These are phyloP conservation scores for Aspidiotus rigidus DNA, from an alignment of 2,888 invertebrate species.

Conservation along the genomic window DNA sequence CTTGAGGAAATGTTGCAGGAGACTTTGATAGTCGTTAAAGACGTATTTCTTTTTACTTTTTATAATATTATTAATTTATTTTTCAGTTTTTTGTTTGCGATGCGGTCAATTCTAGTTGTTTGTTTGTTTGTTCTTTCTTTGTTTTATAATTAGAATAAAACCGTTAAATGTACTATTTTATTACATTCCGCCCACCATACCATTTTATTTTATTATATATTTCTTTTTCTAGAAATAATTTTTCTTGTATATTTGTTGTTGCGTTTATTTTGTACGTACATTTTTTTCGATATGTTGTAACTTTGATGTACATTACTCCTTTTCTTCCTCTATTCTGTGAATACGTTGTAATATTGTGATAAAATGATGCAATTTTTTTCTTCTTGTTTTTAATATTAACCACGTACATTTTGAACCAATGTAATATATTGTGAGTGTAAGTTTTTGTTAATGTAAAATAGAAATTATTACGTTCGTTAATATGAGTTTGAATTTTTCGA, in stretches of 20 bases:
- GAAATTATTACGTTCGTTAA: too few species aligned
- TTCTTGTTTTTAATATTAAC: conserved; percentile 28
- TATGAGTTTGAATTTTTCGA: too few species aligned
- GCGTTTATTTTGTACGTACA: conserved; percentile 15
- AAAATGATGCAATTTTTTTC: conserved; percentile 12
- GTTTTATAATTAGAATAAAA: neutral
- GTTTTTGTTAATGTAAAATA: conserved; percentile 30
- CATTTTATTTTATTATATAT: conserved; percentile 12
- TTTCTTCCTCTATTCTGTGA: conserved; percentile 11
- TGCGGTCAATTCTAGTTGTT: neutral
- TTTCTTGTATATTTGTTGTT: conserved; percentile 25
- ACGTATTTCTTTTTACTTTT: neutral
- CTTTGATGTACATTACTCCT: conserved; percentile 10
- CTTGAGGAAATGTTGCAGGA: neutral
- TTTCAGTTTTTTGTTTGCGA: neutral
- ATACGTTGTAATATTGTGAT: conserved; percentile 29
- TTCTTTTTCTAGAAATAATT: neutral
- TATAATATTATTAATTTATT: neutral
- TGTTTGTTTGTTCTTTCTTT: conserved; percentile 1
- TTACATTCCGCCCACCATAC: conserved; percentile 33
- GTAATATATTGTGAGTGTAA: conserved; percentile 26
- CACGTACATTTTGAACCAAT: conserved; percentile 27
- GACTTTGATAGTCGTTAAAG: conserved; percentile 4
- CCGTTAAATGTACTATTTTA: conserved; percentile 10
- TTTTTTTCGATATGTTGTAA: neutral